Evolutionary conservation across 2,888 invertebrate species (phyloP).

Genomic region (Rhamphomyia laevipes): DNA sequence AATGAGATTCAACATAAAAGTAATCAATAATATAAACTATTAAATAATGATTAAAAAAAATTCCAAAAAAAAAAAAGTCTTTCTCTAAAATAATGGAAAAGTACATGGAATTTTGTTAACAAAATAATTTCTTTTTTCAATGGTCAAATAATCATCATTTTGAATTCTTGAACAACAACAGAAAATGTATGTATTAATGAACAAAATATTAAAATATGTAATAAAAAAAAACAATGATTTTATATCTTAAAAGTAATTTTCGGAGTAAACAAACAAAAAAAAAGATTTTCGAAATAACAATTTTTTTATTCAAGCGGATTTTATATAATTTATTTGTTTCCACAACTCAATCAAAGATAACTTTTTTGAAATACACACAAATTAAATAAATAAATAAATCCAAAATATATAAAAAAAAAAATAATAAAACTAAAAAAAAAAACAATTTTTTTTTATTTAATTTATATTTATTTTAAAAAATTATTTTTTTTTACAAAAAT

Average conservation of each 20-base stretch:
- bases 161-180: constrained; percentile 18
- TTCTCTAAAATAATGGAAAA: too few relatives aligned
- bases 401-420: not conserved
- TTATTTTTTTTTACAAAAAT: not conserved
- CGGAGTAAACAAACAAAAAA: not conserved
- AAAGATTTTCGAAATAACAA: too few relatives aligned
- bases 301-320: too few relatives aligned
- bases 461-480: not conserved
- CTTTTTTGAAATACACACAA: too few relatives aligned
- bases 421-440: not conserved
- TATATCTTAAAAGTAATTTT: constrained; percentile 1
- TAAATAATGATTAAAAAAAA: not conserved
- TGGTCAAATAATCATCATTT: too few relatives aligned
- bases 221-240: constrained; percentile 5
- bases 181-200: constrained; percentile 3
- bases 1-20: too few relatives aligned
- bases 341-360: too few relatives aligned
- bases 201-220: constrained; percentile 13
- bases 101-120: not conserved
- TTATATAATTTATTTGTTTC: too few relatives aligned
- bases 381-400: too few relatives aligned
- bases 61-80: not conserved
- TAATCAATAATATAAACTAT: not conserved
- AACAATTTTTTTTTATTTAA: not conserved
- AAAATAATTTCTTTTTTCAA: too few relatives aligned